These are phyloP conservation scores for Calcarius lapponicus DNA, from an alignment of 2,797 vertebrate species.

Conservation along the genomic window DNA sequence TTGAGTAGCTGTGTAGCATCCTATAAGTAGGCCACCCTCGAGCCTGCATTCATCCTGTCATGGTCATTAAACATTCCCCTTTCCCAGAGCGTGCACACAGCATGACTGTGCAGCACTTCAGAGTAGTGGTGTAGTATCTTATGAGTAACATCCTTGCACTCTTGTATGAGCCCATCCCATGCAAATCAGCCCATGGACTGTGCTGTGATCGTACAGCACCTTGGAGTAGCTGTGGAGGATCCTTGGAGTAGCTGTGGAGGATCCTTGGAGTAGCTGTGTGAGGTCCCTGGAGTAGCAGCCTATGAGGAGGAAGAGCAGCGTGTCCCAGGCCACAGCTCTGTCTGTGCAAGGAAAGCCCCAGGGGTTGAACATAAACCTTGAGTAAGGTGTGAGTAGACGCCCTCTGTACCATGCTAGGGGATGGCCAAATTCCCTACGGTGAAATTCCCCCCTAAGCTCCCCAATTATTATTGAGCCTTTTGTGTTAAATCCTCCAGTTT, in stretches of 20 bases:
- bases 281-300: neutral
- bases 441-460: too few species aligned
- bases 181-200: fast-evolving
- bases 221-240: neutral
- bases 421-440: neutral
- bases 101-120: fast-evolving
- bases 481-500: neutral
- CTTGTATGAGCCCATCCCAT: fast-evolving
- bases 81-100: neutral
- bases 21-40: neutral
- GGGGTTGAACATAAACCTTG: neutral
- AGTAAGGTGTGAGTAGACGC: neutral
- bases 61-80: fast-evolving
- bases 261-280: neutral
- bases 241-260: neutral
- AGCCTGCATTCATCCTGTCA: neutral
- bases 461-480: fast-evolving
- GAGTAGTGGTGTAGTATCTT: neutral
- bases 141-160: fast-evolving
- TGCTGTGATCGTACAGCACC: fast-evolving
- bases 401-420: neutral
- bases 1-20: neutral
- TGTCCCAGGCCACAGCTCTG: neutral
- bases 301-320: neutral
- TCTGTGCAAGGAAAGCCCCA: neutral